Percentiles rank a stretch among this genome's conserved stretches.
Evolutionary conservation across 1,140 invertebrate species (phyloP).

Genomic region (Agrypnia vestita): DNA sequence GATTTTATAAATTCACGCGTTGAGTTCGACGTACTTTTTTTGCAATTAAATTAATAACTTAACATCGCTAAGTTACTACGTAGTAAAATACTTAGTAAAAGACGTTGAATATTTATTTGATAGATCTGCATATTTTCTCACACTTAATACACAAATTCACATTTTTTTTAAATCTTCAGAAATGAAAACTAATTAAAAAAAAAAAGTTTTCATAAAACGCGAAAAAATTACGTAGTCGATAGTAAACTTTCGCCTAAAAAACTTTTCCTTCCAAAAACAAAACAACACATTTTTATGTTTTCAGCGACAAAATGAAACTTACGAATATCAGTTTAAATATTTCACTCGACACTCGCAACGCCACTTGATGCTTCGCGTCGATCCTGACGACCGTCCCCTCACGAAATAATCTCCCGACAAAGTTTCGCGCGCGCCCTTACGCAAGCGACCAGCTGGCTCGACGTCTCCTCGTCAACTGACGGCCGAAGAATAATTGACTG

Average conservation of each 20-base stretch:
- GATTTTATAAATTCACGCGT: no score
- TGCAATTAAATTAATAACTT: no score
- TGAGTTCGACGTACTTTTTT: no score
- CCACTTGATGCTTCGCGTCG: conserved; percentile 26
- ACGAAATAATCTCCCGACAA: conserved; percentile 17
- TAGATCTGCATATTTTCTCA: no score
- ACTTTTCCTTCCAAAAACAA: not conserved
- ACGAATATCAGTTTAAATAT: conserved; percentile 7
- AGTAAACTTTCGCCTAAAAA: not conserved
- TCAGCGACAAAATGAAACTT: conserved; percentile 12
- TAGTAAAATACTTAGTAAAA: no score
- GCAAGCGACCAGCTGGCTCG: not conserved
- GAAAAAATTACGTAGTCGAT: not conserved
- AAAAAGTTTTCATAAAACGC: not conserved
- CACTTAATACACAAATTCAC: no score
- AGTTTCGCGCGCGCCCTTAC: not conserved
- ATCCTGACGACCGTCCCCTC: conserved; percentile 8
- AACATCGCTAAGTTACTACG: no score
- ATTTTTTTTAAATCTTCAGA: no score
- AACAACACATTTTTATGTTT: not conserved
- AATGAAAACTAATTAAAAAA: not conserved
- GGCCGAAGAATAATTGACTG: conserved; percentile 21
- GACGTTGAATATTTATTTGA: no score
- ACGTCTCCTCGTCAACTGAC: conserved; percentile 36
- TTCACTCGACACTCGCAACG: not conserved